Conservation (phyloP, 2,113 vertebrate genomes). For the Corythaeola cristata region DNA sequence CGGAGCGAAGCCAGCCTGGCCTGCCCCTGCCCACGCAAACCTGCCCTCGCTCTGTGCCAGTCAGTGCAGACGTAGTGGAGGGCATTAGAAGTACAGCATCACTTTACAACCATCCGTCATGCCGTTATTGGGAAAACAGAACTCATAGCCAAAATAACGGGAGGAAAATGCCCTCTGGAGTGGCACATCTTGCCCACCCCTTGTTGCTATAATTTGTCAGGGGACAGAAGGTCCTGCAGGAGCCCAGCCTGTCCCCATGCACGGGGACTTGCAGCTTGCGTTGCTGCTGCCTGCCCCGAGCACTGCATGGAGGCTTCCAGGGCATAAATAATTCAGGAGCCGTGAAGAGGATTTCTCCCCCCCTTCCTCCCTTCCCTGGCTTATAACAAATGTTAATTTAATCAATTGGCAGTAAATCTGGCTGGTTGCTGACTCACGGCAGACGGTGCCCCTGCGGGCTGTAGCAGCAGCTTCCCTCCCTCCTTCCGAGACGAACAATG, state of each 20-base stretch:
- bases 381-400: slow-evolving; percentile 98
- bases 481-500: slow-evolving; percentile 75
- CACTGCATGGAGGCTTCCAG: slow-evolving; percentile 57
- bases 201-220: not conserved
- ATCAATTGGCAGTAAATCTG: slow-evolving; percentile 95
- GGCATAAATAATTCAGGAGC: slow-evolving; percentile 82
- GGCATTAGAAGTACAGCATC: not conserved
- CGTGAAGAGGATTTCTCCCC: slow-evolving; percentile 72
- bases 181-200: not conserved
- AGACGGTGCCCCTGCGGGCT: slow-evolving; percentile 79
- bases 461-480: slow-evolving; percentile 78
- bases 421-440: slow-evolving; percentile 91
- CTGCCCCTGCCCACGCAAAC: slow-evolving; percentile 43
- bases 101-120: not conserved
- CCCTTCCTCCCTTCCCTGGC: slow-evolving; percentile 67
- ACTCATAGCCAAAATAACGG: not conserved
- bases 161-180: slow-evolving; percentile 11
- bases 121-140: not conserved
- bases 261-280: not conserved
- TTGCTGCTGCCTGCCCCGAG: slow-evolving; percentile 32
- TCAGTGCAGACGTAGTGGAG: not conserved
- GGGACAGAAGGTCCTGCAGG: not conserved
- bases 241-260: slow-evolving; percentile 3
- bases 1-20: not conserved
- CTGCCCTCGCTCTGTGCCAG: not conserved